These are phyloP conservation scores for Pogoniulus pusillus DNA, from an alignment of 2,797 vertebrate genomes.

Conservation along the genomic window DNA sequence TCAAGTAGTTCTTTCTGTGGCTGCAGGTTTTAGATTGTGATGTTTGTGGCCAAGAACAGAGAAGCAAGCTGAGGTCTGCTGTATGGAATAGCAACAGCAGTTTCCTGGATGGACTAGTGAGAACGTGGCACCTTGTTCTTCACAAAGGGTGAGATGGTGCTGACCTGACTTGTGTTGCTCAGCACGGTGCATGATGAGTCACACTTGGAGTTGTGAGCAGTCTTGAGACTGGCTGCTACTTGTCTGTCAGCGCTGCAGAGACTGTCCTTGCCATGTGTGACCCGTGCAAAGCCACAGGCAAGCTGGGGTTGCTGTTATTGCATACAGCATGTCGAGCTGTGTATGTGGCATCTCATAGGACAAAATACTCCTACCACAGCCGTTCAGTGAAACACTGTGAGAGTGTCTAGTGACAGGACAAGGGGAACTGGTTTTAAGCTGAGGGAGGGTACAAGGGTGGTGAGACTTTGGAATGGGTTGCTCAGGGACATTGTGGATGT, in stretches of 20 bases:
- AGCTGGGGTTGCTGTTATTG: rapidly evolving
- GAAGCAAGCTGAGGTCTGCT: background rate
- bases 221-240: background rate
- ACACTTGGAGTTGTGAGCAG: background rate
- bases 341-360: background rate
- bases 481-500: too few species aligned
- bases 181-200: background rate
- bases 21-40: background rate
- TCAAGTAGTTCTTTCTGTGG: background rate
- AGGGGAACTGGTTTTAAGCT: too few species aligned
- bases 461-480: too few species aligned
- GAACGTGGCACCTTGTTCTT: background rate
- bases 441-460: too few species aligned
- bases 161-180: background rate
- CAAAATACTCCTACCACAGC: background rate
- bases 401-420: too few species aligned
- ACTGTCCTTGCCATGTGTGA: background rate
- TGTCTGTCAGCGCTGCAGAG: background rate
- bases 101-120: background rate
- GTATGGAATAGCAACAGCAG: background rate
- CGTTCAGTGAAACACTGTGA: background rate
- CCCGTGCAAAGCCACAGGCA: rapidly evolving
- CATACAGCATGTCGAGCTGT: background rate
- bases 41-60: background rate
- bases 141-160: background rate